phyloP scores from a whole-genome alignment of 2,797 vertebrate genomes.

The Phataginus tricuspis region DNA sequence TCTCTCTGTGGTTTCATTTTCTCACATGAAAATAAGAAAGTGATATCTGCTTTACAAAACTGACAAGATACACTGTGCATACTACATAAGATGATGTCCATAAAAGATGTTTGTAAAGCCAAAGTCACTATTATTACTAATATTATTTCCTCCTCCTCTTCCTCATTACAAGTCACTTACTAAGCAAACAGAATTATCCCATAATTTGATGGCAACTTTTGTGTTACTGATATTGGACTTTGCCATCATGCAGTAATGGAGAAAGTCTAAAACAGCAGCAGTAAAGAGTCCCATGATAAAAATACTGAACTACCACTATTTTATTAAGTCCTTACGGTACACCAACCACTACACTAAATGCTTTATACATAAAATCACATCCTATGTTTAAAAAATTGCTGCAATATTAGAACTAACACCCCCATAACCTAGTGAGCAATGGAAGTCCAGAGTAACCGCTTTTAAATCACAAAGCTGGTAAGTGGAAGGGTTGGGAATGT shows the following conservation, averaged over 20 bases:
- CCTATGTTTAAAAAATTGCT: not conserved
- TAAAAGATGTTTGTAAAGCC: not conserved
- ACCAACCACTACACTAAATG: not conserved
- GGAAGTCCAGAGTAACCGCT: not conserved
- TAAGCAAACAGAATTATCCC: not conserved
- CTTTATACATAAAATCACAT: not conserved
- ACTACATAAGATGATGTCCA: not conserved
- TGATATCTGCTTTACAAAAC: not conserved
- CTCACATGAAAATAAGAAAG: conserved; percentile 10
- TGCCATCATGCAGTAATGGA: not conserved
- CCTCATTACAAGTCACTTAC: not conserved
- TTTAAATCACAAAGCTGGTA: not conserved
- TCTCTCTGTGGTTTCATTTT: conserved; percentile 5
- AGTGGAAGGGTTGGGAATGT: not conserved
- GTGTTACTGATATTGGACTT: not conserved
- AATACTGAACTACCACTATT: not conserved
- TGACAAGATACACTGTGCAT: not conserved
- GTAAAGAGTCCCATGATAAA: not conserved
- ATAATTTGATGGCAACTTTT: not conserved
- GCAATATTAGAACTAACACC: not conserved
- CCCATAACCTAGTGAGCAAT: not conserved
- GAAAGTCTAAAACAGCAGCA: not conserved
- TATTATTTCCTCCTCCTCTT: not conserved
- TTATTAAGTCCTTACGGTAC: not conserved
- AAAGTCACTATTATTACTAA: not conserved